Evolutionary conservation across 2,797 vertebrate species (phyloP).

Genomic region (Sternarchorhynchus goeldii): DNA sequence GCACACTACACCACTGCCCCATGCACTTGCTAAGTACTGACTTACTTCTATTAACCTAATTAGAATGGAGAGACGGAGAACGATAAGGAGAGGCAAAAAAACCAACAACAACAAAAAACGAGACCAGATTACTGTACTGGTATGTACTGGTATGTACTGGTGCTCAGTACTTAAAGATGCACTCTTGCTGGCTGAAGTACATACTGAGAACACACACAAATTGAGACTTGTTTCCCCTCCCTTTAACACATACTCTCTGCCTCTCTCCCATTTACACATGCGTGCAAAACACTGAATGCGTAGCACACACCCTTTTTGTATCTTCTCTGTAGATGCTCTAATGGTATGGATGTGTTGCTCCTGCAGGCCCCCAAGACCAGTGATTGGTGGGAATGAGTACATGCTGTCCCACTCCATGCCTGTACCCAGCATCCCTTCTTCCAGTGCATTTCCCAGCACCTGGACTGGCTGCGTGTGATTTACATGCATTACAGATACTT

Average conservation of each 20-base stretch:
- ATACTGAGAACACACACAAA: neutral
- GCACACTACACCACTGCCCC: slow-evolving; percentile 38
- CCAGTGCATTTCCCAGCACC: slow-evolving; percentile 71
- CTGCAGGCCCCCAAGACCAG: slow-evolving; percentile 93
- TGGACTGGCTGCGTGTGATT: too few species aligned
- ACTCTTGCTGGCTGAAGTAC: neutral
- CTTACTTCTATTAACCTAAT: slow-evolving; percentile 80
- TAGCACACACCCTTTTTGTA: neutral
- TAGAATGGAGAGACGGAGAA: slow-evolving; percentile 64
- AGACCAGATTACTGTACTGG: neutral
- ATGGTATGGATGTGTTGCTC: neutral
- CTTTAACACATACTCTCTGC: neutral
- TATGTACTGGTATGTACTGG: too few species aligned
- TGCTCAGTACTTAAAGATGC: too few species aligned
- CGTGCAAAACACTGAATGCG: neutral
- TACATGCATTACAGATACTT: too few species aligned
- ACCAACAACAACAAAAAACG: slow-evolving; percentile 9
- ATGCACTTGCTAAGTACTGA: slow-evolving; percentile 63
- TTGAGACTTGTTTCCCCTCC: neutral
- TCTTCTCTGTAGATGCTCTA: neutral
- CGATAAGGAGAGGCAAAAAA: slow-evolving; percentile 21
- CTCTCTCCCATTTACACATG: neutral
- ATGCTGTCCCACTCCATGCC: slow-evolving; percentile 95
- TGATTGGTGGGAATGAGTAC: slow-evolving; percentile 91
- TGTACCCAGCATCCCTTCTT: slow-evolving; percentile 94